Base-by-base conservation (phyloP, 2,797 vertebrate species). In the Syngnathus rostellatus region DNA sequence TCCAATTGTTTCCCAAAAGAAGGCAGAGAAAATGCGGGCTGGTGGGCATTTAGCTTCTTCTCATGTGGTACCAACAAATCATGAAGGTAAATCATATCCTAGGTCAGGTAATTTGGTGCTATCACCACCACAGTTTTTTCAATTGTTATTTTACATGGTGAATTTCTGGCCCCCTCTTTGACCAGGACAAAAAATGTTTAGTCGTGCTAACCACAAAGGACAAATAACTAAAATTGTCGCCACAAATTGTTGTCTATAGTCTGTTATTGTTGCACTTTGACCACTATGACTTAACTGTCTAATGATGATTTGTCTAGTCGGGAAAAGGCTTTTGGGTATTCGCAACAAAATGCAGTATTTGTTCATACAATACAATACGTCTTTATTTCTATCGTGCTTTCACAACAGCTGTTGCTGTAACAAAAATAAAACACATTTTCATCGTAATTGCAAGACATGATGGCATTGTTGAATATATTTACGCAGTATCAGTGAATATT, bases 1-100 rank as follows among this genome's bases (percentile, higher is more conserved):
- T 88, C 84, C 89, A 87, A 85, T 90, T 91, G 90, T 85, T 73
- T 67, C 69, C 87, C 87, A 87, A 79, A 82, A 78, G 77, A 85
- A 85, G 87, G 84, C 87, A 89, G 89, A 89, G 85, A 87, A 85
- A 45, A 37, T 61, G 61, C 68, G 54, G 72, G 72, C 64, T 64
- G 72, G 31, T 71, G 17, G 25, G 6, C 73, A 51, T 67, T 67
- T 0, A 65, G 82, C 74, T 74, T 64, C 50, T 38, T 54, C 67
- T 82, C 73, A 71, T 48, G 14, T 25, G 21, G 23, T 46, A 63
- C 63, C 75, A 77, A 73, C 72, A 83, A 83, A 76, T 81, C 84
- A 85, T 86, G 76, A 86, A 79, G 70, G 67, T 80, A 72, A 74
- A 79, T 77, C 31, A 31, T 31, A 31, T 31, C 83, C 79, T 83